phyloP scores from a whole-genome alignment of 2,888 invertebrate species.

The Thera obeliscata region DNA sequence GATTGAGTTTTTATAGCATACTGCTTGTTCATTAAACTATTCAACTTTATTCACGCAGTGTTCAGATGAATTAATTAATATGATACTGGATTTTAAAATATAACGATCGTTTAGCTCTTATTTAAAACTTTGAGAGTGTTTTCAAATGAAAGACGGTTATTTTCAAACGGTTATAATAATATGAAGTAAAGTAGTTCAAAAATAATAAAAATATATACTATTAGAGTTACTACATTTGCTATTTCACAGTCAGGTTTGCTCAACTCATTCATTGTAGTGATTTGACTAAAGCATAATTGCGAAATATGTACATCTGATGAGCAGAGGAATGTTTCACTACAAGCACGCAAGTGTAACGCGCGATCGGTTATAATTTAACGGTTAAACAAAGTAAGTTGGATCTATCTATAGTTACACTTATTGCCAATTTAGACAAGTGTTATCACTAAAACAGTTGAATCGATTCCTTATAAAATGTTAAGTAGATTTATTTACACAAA shows the following conservation, averaged over 20 bases:
- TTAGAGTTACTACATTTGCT: no score
- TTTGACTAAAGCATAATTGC: not conserved
- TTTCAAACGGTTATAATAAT: not conserved
- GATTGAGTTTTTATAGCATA: slow-evolving; percentile 41
- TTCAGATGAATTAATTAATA: slow-evolving; percentile 18
- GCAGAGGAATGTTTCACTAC: slow-evolving; percentile 48
- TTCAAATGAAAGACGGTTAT: not conserved
- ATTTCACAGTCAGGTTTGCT: no score
- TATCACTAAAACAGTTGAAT: no score
- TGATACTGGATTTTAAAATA: slow-evolving; percentile 14
- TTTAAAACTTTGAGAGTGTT: not conserved
- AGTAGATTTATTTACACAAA: no score
- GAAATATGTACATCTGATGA: not conserved
- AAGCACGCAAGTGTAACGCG: slow-evolving; percentile 70
- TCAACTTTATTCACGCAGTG: slow-evolving; percentile 28
- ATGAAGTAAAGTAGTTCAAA: no score
- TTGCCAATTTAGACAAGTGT: slow-evolving; percentile 56
- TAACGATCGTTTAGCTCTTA: slow-evolving; percentile 2
- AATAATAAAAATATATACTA: no score
- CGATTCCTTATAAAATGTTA: no score
- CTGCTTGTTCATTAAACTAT: slow-evolving; percentile 40
- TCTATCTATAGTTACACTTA: slow-evolving; percentile 67
- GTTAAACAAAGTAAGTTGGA: slow-evolving; percentile 74
- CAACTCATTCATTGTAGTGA: not conserved
- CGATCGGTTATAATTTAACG: slow-evolving; percentile 75